Evolutionary conservation across 2,113 vertebrate species (phyloP), one percentile per base, ranked within the genome.

Genomic region (Mormyrus lacerda): DNA sequence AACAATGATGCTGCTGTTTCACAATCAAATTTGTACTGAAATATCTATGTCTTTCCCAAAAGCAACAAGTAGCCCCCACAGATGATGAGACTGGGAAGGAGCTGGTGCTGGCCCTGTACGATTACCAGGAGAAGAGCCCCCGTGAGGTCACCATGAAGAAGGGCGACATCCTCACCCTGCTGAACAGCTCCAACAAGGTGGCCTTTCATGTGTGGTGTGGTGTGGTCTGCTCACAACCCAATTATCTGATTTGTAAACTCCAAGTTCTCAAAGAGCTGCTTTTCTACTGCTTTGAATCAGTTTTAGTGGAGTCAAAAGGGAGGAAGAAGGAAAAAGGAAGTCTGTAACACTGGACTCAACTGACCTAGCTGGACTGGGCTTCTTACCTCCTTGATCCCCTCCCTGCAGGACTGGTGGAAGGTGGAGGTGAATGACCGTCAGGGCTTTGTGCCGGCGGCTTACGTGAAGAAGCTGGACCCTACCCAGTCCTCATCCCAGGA

Each of bases 11-110:
- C 44, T 10, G 17, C 9, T 47, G 39, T 44, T 11, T n/a, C 21
- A 4, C 7, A 35, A 27, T 21, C n/a, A 11, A 4, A 44, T 85
- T 2, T 42, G 51, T 44, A 19, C 13, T 15, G 19, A n/a, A 42
- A 7, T 83, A 35, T 82, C 24, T 31, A n/a, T 31, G 19, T 82
- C 24, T 89, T 44, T 84, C 79, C 88, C 79, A 19, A 27, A 92
- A 99, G 98, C 98, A 99, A 98, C 98, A 99, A 98, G 98, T 99
- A 90, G 98, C 98, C 27, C 98, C 98, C 13, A 98, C 97, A 10
- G 98, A 99, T 87, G 98, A 99, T 17, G 98, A 99, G 94, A 99
- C 98, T 0, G 98, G 98, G 0, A 99, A 99, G 91, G 98, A 99
- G 93, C 95, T 99, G 0, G 98, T 99, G 19, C 92, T 99, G 90